Evolutionary conservation across 2,888 invertebrate species (phyloP), one percentile per base, ranked within the genome.

Genomic region (Xestia ashworthii): DNA sequence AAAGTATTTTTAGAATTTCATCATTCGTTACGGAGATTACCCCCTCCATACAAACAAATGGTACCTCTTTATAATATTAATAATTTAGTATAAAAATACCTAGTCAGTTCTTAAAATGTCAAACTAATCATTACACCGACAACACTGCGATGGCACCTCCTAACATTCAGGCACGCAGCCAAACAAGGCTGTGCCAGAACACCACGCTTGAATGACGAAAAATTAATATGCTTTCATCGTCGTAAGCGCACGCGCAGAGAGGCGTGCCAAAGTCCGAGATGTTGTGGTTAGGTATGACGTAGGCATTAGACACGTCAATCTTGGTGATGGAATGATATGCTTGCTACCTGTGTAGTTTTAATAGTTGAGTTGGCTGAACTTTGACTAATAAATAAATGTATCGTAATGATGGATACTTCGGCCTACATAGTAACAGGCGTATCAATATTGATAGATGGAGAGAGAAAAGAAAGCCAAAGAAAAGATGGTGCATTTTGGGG

Each of bases 211-310:
- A 76, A 83, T 87, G 78, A 84, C 84, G 81, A 84, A 83, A 80
- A 86, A 88, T 86, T 71, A 74, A 86, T 80, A 80, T 82, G 78
- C 84, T 88, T 84, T 85, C 84, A 80, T 72, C 77, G 79, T 73
- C 16, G n/a, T 32, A 53, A 69, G 74, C 71, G 78, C 82, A 78
- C 74, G 71, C 67, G 77, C 75, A 62, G 41, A 32, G 3, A n/a
- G 58, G 64, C 46, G 50, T 58, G 76, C 78, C 69, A 78, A 78
- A 76, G 68, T 71, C 55, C 41, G 50, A 70, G 46, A 46, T 53
- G 53, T 81, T 69, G 16, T 67, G 41, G 58, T 44, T 82, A 41
- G 48, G 64, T 44, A 66, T 83, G 71, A 80, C 76, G 76, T 72
- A 74, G 55, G 5, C 16, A 46, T 53, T 55, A 55, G 53, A 50